Conservation (phyloP, 2,797 vertebrate species). For the Xerus rutilus region DNA sequence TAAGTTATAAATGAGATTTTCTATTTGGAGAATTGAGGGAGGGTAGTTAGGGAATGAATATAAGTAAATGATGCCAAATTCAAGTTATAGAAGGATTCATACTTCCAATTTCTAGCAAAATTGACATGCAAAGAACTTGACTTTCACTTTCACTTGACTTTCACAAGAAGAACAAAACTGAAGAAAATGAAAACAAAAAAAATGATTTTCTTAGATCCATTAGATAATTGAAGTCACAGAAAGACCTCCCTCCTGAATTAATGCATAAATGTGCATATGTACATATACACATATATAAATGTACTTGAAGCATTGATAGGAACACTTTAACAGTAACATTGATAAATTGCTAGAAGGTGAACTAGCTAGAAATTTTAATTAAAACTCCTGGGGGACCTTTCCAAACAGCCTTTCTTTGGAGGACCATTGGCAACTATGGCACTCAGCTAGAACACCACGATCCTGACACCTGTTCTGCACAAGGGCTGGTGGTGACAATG, state of each 20-base stretch:
- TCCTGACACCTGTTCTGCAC: neutral
- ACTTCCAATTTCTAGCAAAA: neutral
- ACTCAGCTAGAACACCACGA: neutral
- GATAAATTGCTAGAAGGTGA: neutral
- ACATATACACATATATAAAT: neutral
- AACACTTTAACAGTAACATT: neutral
- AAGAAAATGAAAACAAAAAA: neutral
- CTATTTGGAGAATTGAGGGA: neutral
- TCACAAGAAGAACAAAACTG: neutral
- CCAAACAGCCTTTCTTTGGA: neutral
- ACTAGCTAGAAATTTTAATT: neutral
- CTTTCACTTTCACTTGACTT: neutral
- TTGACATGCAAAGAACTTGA: neutral
- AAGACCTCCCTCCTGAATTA: neutral
- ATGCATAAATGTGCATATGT: neutral
- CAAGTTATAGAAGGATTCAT: neutral
- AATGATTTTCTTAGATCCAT: neutral
- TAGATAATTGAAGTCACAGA: neutral
- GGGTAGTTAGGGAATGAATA: neutral
- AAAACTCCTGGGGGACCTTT: neutral
- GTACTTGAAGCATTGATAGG: neutral
- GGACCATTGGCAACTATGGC: neutral
- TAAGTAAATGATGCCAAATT: neutral
- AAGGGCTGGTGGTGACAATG: neutral
- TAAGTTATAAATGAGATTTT: slow-evolving; percentile 13